A percentile compares a stretch with the other conserved stretches of the same genome.
phyloP scores from a whole-genome alignment of 2,888 invertebrate genomes.

The Alitta virens region DNA sequence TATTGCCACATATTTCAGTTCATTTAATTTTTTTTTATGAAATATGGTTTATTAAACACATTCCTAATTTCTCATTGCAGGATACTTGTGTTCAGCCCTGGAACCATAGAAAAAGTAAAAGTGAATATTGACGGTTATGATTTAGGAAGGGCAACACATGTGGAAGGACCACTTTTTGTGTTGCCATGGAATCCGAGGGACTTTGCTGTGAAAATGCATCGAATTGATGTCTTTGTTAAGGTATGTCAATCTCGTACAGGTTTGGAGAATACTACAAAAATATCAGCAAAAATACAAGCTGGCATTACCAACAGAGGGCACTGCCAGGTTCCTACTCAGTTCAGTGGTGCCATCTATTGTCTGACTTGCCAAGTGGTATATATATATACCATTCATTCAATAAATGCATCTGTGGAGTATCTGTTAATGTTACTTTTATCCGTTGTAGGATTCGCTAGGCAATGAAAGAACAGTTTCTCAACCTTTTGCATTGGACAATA shows the following conservation, averaged over 20 bases:
- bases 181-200: constrained; percentile 70
- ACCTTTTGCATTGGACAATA: constrained; percentile 76
- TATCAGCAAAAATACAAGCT: no score
- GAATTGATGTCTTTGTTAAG: constrained; percentile 45
- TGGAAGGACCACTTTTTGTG: constrained; percentile 72
- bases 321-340: no score
- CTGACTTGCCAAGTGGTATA: no score
- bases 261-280: no score
- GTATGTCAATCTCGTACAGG: constrained; percentile 26
- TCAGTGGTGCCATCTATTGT: no score
- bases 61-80: constrained; percentile 57
- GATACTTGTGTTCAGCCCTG: constrained; percentile 74
- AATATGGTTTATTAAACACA: no score
- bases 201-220: constrained; percentile 69
- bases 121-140: constrained; percentile 67
- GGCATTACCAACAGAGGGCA: no score
- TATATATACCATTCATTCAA: neutral
- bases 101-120: constrained; percentile 66
- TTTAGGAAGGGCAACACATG: constrained; percentile 60
- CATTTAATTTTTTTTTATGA: no score
- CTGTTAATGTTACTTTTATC: neutral
- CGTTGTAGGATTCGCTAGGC: constrained; percentile 4
- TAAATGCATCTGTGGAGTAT: neutral
- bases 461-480: constrained; percentile 56
- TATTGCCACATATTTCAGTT: neutral